phyloP scores from a whole-genome alignment of 2,888 invertebrate genomes.

The Oscheius onirici region DNA sequence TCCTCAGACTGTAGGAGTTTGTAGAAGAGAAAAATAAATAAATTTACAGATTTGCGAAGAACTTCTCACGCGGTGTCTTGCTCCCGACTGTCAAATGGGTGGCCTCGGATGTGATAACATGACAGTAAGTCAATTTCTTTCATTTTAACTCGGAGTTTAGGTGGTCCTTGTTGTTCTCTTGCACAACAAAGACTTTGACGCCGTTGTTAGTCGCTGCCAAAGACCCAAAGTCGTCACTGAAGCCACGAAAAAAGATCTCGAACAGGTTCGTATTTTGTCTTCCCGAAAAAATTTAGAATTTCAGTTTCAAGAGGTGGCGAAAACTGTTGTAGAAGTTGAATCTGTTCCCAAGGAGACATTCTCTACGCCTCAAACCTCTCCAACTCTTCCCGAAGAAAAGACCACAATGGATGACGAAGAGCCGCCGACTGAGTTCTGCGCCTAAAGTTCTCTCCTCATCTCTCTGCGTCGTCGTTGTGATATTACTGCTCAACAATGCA shows the following conservation, averaged over 20 bases:
- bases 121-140: constrained; percentile 78
- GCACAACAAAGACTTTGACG: constrained; percentile 35
- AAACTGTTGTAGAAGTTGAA: not conserved
- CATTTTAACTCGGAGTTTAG: constrained; percentile 19
- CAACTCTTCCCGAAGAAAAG: not conserved
- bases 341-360: constrained; percentile 9
- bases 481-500: constrained; percentile 28
- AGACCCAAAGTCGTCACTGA: constrained; percentile 7
- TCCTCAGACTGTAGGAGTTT: constrained; percentile 80
- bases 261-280: not conserved
- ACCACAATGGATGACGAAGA: constrained; percentile 38
- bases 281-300: not conserved
- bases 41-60: constrained; percentile 88
- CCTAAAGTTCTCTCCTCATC: constrained; percentile 4
- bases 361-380: constrained; percentile 30
- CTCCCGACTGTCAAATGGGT: constrained; percentile 95
- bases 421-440: constrained; percentile 49
- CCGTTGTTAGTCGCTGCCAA: constrained; percentile 6
- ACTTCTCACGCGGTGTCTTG: constrained; percentile 90
- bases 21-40: not conserved
- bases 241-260: constrained; percentile 4
- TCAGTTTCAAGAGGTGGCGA: not conserved
- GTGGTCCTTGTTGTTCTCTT: constrained; percentile 62
- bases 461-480: constrained; percentile 23
- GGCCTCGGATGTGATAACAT: constrained; percentile 97